Percentiles rank a stretch among this genome's conserved stretches.
phyloP scores from a whole-genome alignment of 2,797 vertebrate genomes.

The Haliaeetus vocifer region DNA sequence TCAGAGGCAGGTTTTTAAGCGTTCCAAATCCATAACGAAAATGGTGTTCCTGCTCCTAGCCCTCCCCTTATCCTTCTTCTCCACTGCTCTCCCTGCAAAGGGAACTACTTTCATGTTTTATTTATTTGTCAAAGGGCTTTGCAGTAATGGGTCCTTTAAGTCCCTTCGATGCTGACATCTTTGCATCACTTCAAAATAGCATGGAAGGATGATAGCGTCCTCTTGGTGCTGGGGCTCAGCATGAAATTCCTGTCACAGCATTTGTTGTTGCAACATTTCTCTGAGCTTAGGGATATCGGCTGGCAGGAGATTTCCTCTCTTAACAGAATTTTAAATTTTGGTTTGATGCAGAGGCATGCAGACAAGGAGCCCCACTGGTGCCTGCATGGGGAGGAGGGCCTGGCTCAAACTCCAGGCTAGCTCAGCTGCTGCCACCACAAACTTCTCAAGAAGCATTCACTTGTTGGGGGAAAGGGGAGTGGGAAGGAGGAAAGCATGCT shows the following conservation, averaged over 20 bases:
- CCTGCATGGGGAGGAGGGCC: neutral
- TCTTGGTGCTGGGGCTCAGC: neutral
- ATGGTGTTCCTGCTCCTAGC: neutral
- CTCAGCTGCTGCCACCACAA: neutral
- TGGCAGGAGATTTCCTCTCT: constrained; percentile 52
- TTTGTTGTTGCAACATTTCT: constrained; percentile 10
- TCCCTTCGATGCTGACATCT: neutral
- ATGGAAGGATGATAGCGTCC: neutral
- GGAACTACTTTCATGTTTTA: neutral
- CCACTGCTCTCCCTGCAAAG: neutral
- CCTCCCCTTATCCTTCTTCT: neutral
- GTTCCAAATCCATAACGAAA: neutral
- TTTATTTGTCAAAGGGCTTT: constrained; percentile 22
- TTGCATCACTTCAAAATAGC: constrained; percentile 14
- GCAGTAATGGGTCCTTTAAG: neutral
- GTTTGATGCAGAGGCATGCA: neutral
- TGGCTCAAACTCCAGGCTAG: neutral
- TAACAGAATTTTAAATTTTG: constrained; percentile 59
- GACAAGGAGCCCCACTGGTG: neutral
- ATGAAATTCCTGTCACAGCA: neutral
- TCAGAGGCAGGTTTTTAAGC: neutral
- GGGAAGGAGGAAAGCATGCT: neutral
- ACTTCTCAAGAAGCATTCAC: neutral
- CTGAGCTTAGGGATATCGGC: neutral
- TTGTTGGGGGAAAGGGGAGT: neutral